Evolutionary conservation across 2,797 vertebrate genomes (phyloP).

Genomic region (Poeciliopsis paucimaculata): DNA sequence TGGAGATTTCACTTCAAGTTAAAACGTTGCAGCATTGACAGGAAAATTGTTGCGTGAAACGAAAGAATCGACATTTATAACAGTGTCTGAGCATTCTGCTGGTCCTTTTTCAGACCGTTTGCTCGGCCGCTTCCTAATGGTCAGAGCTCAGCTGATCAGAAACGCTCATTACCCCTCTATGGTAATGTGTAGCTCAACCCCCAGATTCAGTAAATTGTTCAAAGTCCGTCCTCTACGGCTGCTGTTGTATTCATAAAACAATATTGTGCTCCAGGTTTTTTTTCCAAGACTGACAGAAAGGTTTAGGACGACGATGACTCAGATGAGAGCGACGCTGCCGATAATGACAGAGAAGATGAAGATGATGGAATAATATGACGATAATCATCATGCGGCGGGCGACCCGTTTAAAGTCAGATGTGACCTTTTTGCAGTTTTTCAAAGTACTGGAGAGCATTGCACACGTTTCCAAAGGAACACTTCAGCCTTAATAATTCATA

Average conservation of each 20-base stretch:
- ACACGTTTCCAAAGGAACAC: background rate
- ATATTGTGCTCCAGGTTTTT: background rate
- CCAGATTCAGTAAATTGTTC: background rate
- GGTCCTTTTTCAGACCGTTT: background rate
- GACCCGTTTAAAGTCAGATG: conserved; percentile 21
- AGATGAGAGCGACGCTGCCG: conserved; percentile 20
- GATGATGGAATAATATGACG: conserved; percentile 51
- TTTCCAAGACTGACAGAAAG: conserved; percentile 19
- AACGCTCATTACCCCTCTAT: background rate
- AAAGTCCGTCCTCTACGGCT: background rate
- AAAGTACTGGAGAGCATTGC: background rate
- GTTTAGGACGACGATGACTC: conserved; percentile 21
- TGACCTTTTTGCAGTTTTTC: conserved; percentile 1
- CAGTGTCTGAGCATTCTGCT: background rate
- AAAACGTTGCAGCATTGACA: background rate
- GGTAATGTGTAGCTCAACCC: background rate
- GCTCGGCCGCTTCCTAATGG: background rate
- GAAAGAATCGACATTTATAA: background rate
- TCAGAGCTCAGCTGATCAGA: background rate
- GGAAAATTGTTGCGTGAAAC: background rate
- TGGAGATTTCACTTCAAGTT: background rate
- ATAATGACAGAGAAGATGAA: conserved; percentile 39
- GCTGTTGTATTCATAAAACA: background rate
- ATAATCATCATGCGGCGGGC: conserved; percentile 26
- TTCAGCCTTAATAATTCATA: background rate